Evolutionary conservation across 2,113 vertebrate species (phyloP).

Genomic region (Willisornis vidua): DNA sequence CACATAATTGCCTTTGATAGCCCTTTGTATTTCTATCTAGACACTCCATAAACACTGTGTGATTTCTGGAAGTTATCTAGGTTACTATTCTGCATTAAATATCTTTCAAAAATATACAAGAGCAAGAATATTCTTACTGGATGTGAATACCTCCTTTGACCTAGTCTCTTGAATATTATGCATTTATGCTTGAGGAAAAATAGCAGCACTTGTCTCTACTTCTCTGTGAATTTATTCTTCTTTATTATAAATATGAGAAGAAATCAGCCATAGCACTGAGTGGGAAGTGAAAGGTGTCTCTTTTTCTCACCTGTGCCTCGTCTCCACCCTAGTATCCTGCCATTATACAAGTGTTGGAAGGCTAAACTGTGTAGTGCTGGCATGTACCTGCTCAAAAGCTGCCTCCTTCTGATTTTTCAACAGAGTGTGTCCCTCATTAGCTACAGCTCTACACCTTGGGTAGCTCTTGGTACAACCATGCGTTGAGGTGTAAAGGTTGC

Average conservation of each 20-base stretch:
- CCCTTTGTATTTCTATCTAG: slow-evolving; percentile 6
- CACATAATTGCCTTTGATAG: slow-evolving; percentile 35
- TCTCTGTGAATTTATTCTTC: background rate
- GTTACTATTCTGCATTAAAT: slow-evolving; percentile 7
- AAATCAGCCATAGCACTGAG: background rate
- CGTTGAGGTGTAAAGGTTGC: background rate
- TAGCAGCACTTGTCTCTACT: background rate
- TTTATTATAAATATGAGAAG: background rate
- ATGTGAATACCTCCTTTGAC: background rate
- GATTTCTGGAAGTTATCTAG: slow-evolving; percentile 23
- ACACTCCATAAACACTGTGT: background rate
- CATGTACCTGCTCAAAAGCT: background rate
- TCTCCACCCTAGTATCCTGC: background rate
- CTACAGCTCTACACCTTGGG: background rate
- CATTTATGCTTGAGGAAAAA: background rate
- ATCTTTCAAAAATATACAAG: background rate
- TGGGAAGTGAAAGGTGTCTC: background rate
- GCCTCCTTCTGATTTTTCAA: background rate
- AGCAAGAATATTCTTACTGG: background rate
- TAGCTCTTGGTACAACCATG: background rate
- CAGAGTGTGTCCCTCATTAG: background rate
- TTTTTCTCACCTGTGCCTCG: background rate
- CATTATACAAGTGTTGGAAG: background rate
- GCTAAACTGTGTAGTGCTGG: background rate
- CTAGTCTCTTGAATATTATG: background rate